Percentiles rank a stretch among this genome's conserved stretches.
These are phyloP conservation scores for Propithecus perrieri DNA, from an alignment of 2,797 vertebrate genomes.

Conservation along the genomic window DNA sequence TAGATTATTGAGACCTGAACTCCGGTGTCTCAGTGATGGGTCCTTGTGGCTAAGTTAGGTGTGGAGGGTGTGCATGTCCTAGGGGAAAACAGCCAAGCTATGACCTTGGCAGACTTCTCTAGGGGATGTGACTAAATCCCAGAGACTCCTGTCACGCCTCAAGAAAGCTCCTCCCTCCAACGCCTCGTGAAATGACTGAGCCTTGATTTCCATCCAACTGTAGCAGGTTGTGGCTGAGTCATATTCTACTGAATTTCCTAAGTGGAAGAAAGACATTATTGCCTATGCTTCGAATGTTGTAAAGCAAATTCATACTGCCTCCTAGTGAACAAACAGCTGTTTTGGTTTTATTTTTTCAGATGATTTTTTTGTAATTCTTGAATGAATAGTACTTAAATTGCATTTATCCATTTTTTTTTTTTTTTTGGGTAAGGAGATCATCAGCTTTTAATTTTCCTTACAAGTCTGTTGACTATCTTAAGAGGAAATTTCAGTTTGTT, in stretches of 20 bases:
- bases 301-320: not conserved
- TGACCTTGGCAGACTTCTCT: not conserved
- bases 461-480: not conserved
- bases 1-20: not conserved
- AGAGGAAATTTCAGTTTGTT: conserved; percentile 41
- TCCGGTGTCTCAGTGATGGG: not conserved
- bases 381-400: not conserved
- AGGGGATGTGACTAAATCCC: not conserved
- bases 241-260: not conserved
- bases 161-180: not conserved
- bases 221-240: not conserved
- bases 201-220: not conserved
- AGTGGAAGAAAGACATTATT: not conserved
- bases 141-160: not conserved
- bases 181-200: not conserved
- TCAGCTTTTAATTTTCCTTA: not conserved
- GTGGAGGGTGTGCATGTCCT: not conserved
- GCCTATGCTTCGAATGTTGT: not conserved
- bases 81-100: not conserved
- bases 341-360: not conserved
- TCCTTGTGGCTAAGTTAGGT: not conserved
- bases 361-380: not conserved
- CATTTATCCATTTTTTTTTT: not conserved
- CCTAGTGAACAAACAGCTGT: not conserved
- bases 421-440: not conserved